Conservation (phyloP, 2,888 invertebrate genomes). For the Gryllus longicercus region DNA sequence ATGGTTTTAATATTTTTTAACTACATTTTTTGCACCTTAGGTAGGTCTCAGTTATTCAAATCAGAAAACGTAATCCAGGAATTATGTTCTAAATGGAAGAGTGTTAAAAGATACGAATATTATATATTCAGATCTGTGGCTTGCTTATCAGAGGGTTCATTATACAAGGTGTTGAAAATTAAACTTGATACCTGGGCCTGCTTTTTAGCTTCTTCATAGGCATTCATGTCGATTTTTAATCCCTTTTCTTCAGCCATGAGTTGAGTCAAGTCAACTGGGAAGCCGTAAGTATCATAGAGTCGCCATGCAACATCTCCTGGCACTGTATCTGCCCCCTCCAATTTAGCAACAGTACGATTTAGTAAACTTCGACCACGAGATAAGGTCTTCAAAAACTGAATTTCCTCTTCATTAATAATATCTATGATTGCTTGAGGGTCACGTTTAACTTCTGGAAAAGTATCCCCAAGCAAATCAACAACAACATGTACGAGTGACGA, state of each 20-base stretch:
- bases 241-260: slow-evolving; percentile 97
- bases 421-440: slow-evolving; percentile 78
- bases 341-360: slow-evolving; percentile 83
- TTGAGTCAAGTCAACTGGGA: slow-evolving; percentile 95
- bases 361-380: slow-evolving; percentile 84
- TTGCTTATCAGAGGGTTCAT: too few species aligned
- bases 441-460: slow-evolving; percentile 56
- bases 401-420: slow-evolving; percentile 95
- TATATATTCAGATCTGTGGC: too few species aligned
- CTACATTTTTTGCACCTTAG: too few species aligned
- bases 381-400: slow-evolving; percentile 94
- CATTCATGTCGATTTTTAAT: slow-evolving; percentile 78
- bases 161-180: too few species aligned
- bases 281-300: slow-evolving; percentile 98
- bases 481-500: slow-evolving; percentile 85
- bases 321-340: slow-evolving; percentile 65
- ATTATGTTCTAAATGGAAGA: too few species aligned
- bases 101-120: too few species aligned
- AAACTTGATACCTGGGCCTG: slow-evolving; percentile 63
- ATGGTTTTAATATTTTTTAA: too few species aligned
- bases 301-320: slow-evolving; percentile 53
- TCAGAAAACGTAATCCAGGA: too few species aligned
- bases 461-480: slow-evolving; percentile 69
- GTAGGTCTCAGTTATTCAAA: too few species aligned
- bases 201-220: slow-evolving; percentile 90